Evolutionary conservation across 1,140 invertebrate species (phyloP), one percentile per base, ranked within the genome.

Genomic region (Coenobita brevimanus): DNA sequence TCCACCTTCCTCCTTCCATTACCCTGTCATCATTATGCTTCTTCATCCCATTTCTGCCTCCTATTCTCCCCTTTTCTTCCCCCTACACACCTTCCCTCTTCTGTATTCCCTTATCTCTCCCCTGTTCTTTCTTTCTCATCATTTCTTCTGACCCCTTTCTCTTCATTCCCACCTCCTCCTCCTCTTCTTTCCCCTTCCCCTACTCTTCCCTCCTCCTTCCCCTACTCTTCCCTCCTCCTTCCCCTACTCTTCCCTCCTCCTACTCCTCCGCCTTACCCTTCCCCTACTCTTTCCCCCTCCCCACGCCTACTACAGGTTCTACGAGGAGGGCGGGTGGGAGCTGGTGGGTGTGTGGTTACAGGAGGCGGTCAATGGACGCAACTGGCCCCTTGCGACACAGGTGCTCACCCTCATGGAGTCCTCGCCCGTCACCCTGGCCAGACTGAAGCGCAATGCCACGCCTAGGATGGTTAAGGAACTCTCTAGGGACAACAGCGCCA

Each of bases 401-500:
- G 94, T 99, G 33, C 93, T 98, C 43, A 96, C 96, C 91, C 93
- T 99, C 2, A 94, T 98, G 27, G 93, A 97, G 38, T 93, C 96
- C 2, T 96, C 97, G 85, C 98, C 98, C 24, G 96, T 98, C 54
- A 97, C 97, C 92, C 95, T 98, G 36, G 96, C 97, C 91, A 93
- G 97, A 62, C 93, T 99, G 27, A 98, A 98, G 92, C 95, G 96
- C 89, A 98, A 98, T 96, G 62, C 83, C 46, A 90, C 97, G 90
- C 97, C 97, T 1, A 98, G 98, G 93, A 93, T 98, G 54, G 96
- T 99, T 30, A 98, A 98, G 93, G 95, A 95, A 33, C 93, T 98
- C 3, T 96, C 97, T 17, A 97, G 97, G 91, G 95, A 96, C 91
- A 95, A 95, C 73, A 95, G 95, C 91, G 94, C 96, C 92, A 95